Base-by-base conservation (phyloP, 2,888 invertebrate genomes). In the Aricia artaxerxes region DNA sequence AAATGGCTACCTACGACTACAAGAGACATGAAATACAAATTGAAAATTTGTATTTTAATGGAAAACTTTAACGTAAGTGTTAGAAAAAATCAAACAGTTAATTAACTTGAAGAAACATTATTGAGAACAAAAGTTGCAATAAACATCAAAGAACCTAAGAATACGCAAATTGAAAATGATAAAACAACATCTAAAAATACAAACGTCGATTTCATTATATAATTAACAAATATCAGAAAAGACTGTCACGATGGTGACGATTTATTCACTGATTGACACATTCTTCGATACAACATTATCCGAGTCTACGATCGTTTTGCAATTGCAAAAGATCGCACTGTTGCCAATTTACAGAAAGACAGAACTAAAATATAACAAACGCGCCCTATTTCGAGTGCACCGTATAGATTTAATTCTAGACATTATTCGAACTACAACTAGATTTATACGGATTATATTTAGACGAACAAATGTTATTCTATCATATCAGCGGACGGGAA, bases 301-400 rank as follows among this genome's bases (percentile, higher is more conserved):
- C 87, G 85, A 79, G 79, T 85, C 85, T 88, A 91, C 92, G 91
- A 91, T 91, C 87, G 92, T 94, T 94, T 94, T 94, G 88, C 94
- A 94, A 94, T 93, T 88, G 93, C 94, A 91, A 92, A 92, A 92
- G 92, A 91, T 92, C 92, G 89, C 90, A 90, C 92, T 87, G 91
- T 91, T 94, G 94, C 94, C 94, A 94, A 94, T 94, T 94, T 94
- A 94, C 93, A 93, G 93, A 94, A 94, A 94, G 94, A 93, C 94
- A 91, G 92, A 90, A 89, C 94, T 92, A 93, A 94, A 94, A 94
- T 94, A 94, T 94, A 93, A 89, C 92, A 93, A 92, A 92, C 91
- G 89, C 90, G 94, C 91, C 93, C 94, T 94, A 94, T 94, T 94
- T 94, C 90, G 89, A 91, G 92, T 87, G 84, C 69, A 88, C 89